Conservation (phyloP, 2,113 vertebrate species). For the Thunnus maccoyii region DNA sequence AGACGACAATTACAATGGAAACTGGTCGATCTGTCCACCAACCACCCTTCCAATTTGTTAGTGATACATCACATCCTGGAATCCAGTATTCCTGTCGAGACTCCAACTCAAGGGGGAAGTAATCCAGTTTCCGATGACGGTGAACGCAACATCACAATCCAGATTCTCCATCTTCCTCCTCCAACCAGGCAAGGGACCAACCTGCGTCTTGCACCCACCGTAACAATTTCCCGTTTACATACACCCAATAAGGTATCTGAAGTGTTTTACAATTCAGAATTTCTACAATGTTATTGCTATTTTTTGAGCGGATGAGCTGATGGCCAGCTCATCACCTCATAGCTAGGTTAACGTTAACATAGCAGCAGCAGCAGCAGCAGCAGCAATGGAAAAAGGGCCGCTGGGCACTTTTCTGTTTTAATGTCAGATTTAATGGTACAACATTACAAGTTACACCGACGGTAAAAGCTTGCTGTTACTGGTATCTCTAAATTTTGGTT, state of each 20-base stretch:
- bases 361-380: conserved; percentile 4
- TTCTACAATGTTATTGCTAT: background rate
- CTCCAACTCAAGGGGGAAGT: conserved; percentile 23
- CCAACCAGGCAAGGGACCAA: conserved; percentile 46
- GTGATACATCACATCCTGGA: no score
- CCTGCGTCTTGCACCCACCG: conserved; percentile 27
- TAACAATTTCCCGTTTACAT: background rate
- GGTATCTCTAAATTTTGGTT: accelerated
- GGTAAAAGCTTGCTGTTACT: accelerated
- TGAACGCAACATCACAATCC: conserved; percentile 52
- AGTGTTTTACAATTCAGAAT: background rate
- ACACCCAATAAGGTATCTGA: conserved; percentile 30
- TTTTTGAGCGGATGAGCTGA: no score
- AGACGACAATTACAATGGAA: background rate
- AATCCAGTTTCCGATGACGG: accelerated
- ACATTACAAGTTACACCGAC: accelerated
- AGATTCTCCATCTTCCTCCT: conserved; percentile 77
- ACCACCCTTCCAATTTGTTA: background rate
- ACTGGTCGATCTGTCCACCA: background rate
- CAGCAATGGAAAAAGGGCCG: conserved; percentile 63
- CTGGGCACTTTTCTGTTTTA: conserved; percentile 8
- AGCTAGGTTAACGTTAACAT: background rate
- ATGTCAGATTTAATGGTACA: conserved; percentile 3
- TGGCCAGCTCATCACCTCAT: background rate
- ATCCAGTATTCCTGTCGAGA: background rate